Evolutionary conservation across 2,113 vertebrate genomes (phyloP).

Genomic region (Irena cyanogastra): DNA sequence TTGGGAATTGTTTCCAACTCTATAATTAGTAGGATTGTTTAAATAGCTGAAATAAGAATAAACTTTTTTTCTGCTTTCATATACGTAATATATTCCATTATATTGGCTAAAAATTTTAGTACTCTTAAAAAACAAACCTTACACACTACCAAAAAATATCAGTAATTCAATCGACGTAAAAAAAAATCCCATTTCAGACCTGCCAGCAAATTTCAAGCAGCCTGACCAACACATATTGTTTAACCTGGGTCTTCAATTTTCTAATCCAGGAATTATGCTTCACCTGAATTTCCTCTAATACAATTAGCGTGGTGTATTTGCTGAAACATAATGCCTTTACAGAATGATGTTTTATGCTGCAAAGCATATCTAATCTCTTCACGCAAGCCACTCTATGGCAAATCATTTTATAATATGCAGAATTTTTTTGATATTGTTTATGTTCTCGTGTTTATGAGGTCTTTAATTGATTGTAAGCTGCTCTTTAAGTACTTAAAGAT

Average conservation of each 20-base stretch:
- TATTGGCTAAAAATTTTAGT: not conserved
- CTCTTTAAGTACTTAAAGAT: constrained; percentile 18
- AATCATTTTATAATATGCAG: constrained; percentile 53
- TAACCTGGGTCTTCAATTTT: not conserved
- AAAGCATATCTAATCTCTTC: constrained; percentile 59
- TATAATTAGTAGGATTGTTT: not conserved
- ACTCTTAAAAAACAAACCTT: not conserved
- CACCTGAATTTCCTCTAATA: constrained; percentile 44
- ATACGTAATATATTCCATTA: not conserved
- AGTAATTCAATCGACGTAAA: not conserved
- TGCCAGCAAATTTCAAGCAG: not conserved
- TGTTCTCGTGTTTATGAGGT: not conserved
- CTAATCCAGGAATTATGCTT: constrained; percentile 46
- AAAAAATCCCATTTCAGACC: not conserved
- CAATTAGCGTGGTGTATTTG: constrained; percentile 49
- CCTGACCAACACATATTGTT: not conserved
- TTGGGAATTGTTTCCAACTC: not conserved
- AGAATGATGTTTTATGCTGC: constrained; percentile 50
- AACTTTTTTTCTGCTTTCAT: not conserved
- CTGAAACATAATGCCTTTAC: constrained; percentile 50
- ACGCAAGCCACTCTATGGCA: not conserved
- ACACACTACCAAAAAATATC: not conserved
- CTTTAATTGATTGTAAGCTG: constrained; percentile 49
- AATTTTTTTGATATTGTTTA: constrained; percentile 20
- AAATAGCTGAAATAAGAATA: not conserved